A percentile compares a stretch with the other conserved stretches of the same genome.
Evolutionary conservation across 2,888 invertebrate genomes (phyloP).

Genomic region (Dolichomitus sp.): DNA sequence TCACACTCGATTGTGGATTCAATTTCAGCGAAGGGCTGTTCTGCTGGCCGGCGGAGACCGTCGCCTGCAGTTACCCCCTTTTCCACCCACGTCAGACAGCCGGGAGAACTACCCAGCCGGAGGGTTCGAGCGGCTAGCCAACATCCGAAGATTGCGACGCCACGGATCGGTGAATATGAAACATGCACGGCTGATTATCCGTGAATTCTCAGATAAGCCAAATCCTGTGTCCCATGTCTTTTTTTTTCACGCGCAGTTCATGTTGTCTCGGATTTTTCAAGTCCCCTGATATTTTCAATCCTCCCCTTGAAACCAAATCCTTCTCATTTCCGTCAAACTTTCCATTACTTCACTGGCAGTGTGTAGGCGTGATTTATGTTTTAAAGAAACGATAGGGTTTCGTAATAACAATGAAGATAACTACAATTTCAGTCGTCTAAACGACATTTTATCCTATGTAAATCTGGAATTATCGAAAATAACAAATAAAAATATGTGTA

Average conservation of each 20-base stretch:
- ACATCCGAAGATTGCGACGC: slow-evolving; percentile 76
- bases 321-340: slow-evolving; percentile 10
- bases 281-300: slow-evolving; percentile 26
- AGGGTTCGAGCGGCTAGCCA: slow-evolving; percentile 11
- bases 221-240: slow-evolving; percentile 27
- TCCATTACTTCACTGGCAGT: too few species aligned
- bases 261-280: slow-evolving; percentile 1
- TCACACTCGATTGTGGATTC: slow-evolving; percentile 81
- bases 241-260: neutral
- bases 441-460: neutral
- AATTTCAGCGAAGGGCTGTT: slow-evolving; percentile 78
- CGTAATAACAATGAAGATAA: neutral
- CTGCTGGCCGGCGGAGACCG: slow-evolving; percentile 68
- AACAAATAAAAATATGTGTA: too few species aligned
- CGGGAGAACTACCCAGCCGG: neutral
- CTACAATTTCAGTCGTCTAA: neutral
- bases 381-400: neutral
- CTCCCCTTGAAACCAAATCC: slow-evolving; percentile 8
- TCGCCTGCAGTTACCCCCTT: slow-evolving; percentile 36
- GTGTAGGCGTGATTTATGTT: neutral
- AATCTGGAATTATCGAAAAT: too few species aligned
- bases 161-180: slow-evolving; percentile 80
- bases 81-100: neutral
- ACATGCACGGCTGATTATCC: slow-evolving; percentile 78
- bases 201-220: slow-evolving; percentile 66